These are phyloP conservation scores for Drosophila barbarae DNA, from an alignment of 2,888 invertebrate genomes.

Conservation along the genomic window DNA sequence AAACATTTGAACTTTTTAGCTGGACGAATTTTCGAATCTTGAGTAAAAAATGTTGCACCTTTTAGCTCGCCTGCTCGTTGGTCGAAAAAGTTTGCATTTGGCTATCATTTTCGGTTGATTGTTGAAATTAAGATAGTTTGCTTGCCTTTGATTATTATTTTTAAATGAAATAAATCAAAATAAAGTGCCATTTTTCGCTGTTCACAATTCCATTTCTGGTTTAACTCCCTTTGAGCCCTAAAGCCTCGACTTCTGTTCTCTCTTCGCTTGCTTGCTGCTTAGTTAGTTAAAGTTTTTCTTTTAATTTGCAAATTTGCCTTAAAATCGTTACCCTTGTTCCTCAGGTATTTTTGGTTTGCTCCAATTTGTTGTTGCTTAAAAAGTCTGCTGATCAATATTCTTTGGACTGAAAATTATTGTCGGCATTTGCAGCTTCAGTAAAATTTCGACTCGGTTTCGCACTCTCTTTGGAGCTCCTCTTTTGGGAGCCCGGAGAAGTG, in stretches of 20 bases:
- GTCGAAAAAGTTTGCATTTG: not conserved
- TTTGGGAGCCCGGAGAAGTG: not conserved
- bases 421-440: slow-evolving; percentile 23
- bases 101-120: not conserved
- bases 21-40: slow-evolving; percentile 4
- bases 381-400: slow-evolving; percentile 16
- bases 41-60: slow-evolving; percentile 4
- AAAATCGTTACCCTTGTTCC: not conserved
- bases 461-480: not conserved
- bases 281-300: not conserved
- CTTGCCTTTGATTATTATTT: not conserved
- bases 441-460: not conserved
- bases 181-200: not conserved
- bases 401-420: slow-evolving; percentile 48
- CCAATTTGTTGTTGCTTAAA: slow-evolving; percentile 2
- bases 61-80: not conserved
- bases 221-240: not conserved
- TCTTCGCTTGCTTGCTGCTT: not conserved
- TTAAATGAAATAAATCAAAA: not conserved
- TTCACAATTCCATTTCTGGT: not conserved
- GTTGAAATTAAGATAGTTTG: not conserved
- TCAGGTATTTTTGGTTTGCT: slow-evolving; percentile 1
- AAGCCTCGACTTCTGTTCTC: not conserved
- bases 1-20: slow-evolving; percentile 4
- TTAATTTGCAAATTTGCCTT: not conserved